Base-by-base conservation (phyloP, 2,797 vertebrate species). In the Falco peregrinus region DNA sequence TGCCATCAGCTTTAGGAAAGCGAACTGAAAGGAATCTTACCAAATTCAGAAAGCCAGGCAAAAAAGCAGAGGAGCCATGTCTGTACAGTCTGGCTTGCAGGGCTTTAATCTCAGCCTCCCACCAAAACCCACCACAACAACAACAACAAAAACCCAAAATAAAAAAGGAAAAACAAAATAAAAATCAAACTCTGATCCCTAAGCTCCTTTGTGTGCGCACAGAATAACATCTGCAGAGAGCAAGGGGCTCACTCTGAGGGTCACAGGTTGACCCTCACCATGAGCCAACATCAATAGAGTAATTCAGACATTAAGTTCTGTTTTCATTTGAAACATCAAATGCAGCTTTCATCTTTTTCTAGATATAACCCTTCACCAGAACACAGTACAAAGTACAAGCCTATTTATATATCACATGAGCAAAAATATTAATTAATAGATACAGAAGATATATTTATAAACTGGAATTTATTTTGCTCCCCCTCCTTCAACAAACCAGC, bases 311-410 rank as follows among this genome's bases (percentile, higher is more conserved):
- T 54, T 39, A 94, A 85, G 89, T 61, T 79, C 80, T 89, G 89
- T 95, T 96, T 96, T 95, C 14, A 89, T 92, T 95, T 95, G 92
- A 95, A 95, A 96, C 89, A 71, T 68, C 86, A 86, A 96, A 92
- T 31, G 74, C 65, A 31, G 82, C 92, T 96, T 96, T 95, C 92
- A 88, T 85, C 92, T 87, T 94, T 87, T 94, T 86, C 79, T 91
- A 76, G 81, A 37, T 57, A 65, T 29, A 94, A 90, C 80, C 74
- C 68, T 91, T 80, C 8, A 2, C 82, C 90, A 95, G 89, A 89
- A 77, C 54, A 41, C 41, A 59, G 73, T 84, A 93, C 21, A 60
- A 82, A 87, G 67, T 64, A 87, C 67, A 43, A 56, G 47, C 28
- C 92, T 92, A 87, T 95, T 95, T 93, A 94, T 92, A 12, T 59